Base-by-base conservation (phyloP, 2,113 vertebrate species). In the Corvus moneduloides region DNA sequence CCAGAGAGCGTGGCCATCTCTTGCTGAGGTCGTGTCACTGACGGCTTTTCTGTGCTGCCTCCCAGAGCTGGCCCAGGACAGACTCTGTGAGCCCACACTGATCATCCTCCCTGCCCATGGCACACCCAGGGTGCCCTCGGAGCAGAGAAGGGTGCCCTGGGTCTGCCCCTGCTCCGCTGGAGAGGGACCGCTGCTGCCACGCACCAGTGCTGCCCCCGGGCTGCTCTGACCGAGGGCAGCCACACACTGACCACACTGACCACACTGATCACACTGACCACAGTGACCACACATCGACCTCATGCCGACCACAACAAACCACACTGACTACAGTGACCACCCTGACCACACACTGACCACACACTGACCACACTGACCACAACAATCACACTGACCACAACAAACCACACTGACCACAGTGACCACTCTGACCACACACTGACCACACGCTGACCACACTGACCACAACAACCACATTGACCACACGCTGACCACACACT, bases 81-180 rank as follows among this genome's bases (percentile, higher is more conserved):
- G 54, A 9, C 1, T 0, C 20, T 0, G 0, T 6, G 8, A 24
- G 21, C 61, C 54, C 44, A 2, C 10, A 16, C 2, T 0, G 22
- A 7, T 1, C 7, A 4, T 9, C 32, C 43, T 23, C 5, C 20
- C 18, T 10, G 13, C 49, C 21, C 23, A 7, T 0, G 2, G 49
- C 51, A 35, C 6, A 0, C 6, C 33, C 72, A 3, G 49, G 2
- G 17, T 14, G 17, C 27, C 13, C 44, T 16, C 37, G 11, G 56
- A 33, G 8, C 33, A 2, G 35, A 24, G 21, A 18, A 37, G 6
- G 9, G 16, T 1, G 26, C 14, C 44, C 52, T 2, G 11, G 4
- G 33, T n/a, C n/a, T 18, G 28, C 16, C 46, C 16, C 24, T 19
- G 66, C 41, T n/a, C 21, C 0, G 0, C 20, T 0, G 13, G 55